Base-by-base conservation (phyloP, 2,888 invertebrate genomes). In the Drosophila falleni region DNA sequence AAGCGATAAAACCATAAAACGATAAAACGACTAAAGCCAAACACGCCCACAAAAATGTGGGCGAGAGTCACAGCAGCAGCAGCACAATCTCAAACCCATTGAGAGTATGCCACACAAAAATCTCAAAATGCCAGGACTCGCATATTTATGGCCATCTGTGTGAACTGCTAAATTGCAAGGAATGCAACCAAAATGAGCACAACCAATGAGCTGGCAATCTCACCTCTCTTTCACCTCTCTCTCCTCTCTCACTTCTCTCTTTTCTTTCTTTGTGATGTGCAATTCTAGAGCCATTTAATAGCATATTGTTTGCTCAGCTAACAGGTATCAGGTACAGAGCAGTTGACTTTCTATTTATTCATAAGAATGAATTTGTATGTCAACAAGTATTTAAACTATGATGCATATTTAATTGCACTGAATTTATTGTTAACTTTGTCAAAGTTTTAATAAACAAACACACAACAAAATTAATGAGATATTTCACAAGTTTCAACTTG, bases 1-100 rank as follows among this genome's bases (percentile, higher is more conserved):
- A 86, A 74, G 80, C 83, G 88, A 83, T 83, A 83, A 83, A 83
- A 81, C 85, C 77, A 78, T 77, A 77, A 76, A 76, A 78, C 76
- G 78, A 72, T 76, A 72, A 76, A 76, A 51, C 73, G 61, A 66
- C 51, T 41, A 71, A 59, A 61, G 50, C 53, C 51, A 66, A 53
- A 76, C 59, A 56, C 61, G 19, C 54, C 58, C 58, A 51, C 56
- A 55, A 56, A 56, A 66, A 59, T 47, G 65, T 55, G 54, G 51
- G 41, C 74, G 50, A 58, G 44, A 16, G 15, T 10, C 44, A n/a
- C n/a, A n/a, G n/a, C n/a, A n/a, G n/a, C n/a, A 56, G 44, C 5
- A 33, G 29, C 41, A 41, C n/a, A 11, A 15, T 29, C 42, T 23
- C 31, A 44, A 47, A 29, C 56, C 46, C 70, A 74, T 51, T 59